Conservation (phyloP, 2,797 vertebrate species). For the Leptoclinus maculatus region DNA sequence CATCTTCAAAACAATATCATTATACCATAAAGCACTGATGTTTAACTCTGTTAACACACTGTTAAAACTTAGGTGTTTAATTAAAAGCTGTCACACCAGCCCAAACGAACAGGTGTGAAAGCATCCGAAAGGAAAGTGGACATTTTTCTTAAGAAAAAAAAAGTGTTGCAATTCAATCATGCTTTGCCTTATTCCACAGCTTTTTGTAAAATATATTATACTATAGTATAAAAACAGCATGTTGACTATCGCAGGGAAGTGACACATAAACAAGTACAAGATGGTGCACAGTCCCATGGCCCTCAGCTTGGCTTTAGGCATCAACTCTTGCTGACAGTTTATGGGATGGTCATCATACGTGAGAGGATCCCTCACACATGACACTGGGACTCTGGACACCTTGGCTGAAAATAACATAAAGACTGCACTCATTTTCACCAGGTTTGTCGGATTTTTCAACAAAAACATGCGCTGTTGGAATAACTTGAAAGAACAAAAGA, state of each 20-base stretch:
- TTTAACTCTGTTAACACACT: background rate
- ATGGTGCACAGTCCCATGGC: constrained; percentile 38
- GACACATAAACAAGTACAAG: constrained; percentile 45
- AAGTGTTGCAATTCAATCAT: background rate
- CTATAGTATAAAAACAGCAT: constrained; percentile 28
- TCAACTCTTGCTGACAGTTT: constrained; percentile 35
- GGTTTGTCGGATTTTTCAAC: background rate
- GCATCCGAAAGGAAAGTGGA: background rate
- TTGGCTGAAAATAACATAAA: background rate
- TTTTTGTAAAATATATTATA: background rate
- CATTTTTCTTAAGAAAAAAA: background rate
- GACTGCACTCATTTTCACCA: background rate
- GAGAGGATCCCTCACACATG: constrained; percentile 6
- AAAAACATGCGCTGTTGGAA: background rate
- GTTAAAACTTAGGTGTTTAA: background rate
- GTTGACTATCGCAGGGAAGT: constrained; percentile 29
- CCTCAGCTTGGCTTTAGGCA: constrained; percentile 26
- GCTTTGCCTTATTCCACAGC: background rate
- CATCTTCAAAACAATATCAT: background rate
- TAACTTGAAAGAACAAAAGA: background rate
- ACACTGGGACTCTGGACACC: background rate
- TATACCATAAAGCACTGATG: background rate
- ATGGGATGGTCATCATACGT: constrained; percentile 3
- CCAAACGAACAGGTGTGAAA: background rate
- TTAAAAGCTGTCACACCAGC: background rate